Percentiles rank a stretch among this genome's conserved stretches.
Evolutionary conservation across 2,888 invertebrate species (phyloP).

Genomic region (Tetrapedia diversipes): DNA sequence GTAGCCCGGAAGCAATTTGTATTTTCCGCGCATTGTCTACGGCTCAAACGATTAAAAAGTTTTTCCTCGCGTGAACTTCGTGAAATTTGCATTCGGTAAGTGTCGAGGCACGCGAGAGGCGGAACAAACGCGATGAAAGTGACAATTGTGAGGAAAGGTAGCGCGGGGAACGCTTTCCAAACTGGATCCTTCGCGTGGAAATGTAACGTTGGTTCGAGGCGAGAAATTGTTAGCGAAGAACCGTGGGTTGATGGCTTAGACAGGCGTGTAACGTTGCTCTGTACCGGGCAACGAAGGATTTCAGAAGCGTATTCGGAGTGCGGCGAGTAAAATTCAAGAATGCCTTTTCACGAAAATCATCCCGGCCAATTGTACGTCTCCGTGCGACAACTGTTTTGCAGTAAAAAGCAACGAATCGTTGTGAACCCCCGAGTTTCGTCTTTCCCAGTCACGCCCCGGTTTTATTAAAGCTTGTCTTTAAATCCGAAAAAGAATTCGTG

Average conservation of each 20-base stretch:
- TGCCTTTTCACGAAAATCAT: not conserved
- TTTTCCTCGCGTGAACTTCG: not conserved
- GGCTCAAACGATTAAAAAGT: slow-evolving; percentile 4
- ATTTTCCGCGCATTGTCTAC: not conserved
- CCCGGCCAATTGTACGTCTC: not conserved
- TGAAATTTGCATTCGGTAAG: slow-evolving; percentile 18
- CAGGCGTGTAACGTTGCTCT: not conserved
- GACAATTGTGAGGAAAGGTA: not conserved
- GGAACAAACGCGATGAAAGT: not conserved
- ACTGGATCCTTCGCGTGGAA: not conserved
- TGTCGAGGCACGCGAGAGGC: not conserved
- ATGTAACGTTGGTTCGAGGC: not conserved
- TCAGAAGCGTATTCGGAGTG: not conserved
- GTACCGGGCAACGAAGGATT: slow-evolving; percentile 4
- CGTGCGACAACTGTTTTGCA: not conserved
- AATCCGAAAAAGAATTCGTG: too few relatives aligned
- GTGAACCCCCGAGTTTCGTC: too few relatives aligned
- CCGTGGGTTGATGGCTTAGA: not conserved
- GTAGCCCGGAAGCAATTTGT: not conserved
- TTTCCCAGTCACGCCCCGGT: too few relatives aligned
- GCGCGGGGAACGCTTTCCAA: not conserved
- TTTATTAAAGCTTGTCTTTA: too few relatives aligned
- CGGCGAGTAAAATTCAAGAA: not conserved
- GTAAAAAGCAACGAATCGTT: not conserved
- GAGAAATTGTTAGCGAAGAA: slow-evolving; percentile 8